Conservation (phyloP, 2,797 vertebrate species). For the Chromis chromis region DNA sequence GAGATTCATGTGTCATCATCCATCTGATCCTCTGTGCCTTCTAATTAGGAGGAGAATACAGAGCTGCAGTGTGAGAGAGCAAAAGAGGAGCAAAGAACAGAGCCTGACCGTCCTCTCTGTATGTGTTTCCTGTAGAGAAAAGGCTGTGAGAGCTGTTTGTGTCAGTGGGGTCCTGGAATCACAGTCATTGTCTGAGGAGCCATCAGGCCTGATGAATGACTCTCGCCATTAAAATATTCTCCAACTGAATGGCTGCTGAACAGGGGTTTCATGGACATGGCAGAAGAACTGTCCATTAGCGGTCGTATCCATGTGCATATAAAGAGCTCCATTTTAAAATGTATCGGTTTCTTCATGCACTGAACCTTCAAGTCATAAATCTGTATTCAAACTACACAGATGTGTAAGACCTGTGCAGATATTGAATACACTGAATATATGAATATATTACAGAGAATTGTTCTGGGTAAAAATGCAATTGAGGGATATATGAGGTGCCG, state of each 20-base stretch:
- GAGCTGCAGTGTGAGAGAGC: constrained; percentile 10
- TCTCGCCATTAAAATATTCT: constrained; percentile 60
- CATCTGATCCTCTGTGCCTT: constrained; percentile 57
- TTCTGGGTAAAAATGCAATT: not conserved
- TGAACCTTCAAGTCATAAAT: constrained; percentile 59
- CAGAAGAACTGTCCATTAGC: constrained; percentile 53
- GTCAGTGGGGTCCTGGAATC: constrained; percentile 46
- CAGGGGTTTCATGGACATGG: constrained; percentile 46
- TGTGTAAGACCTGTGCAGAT: constrained; percentile 18
- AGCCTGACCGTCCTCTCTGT: constrained; percentile 29
- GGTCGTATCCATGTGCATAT: constrained; percentile 34
- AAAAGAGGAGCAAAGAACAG: constrained; percentile 36
- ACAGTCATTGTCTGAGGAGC: constrained; percentile 57
- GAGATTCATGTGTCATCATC: constrained; percentile 70
- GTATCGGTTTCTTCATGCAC: constrained; percentile 41
- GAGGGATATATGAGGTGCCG: constrained; percentile 2
- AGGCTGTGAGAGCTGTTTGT: constrained; percentile 47
- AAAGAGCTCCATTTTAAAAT: constrained; percentile 42
- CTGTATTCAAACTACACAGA: constrained; percentile 49
- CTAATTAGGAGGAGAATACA: constrained; percentile 69
- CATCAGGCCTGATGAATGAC: constrained; percentile 67
- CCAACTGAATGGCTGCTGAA: constrained; percentile 60
- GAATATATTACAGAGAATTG: constrained; percentile 45
- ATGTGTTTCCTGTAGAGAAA: constrained; percentile 44
- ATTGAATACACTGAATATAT: constrained; percentile 36